Conservation (phyloP, 1,140 invertebrate species). For the Sitobion miscanthi region DNA sequence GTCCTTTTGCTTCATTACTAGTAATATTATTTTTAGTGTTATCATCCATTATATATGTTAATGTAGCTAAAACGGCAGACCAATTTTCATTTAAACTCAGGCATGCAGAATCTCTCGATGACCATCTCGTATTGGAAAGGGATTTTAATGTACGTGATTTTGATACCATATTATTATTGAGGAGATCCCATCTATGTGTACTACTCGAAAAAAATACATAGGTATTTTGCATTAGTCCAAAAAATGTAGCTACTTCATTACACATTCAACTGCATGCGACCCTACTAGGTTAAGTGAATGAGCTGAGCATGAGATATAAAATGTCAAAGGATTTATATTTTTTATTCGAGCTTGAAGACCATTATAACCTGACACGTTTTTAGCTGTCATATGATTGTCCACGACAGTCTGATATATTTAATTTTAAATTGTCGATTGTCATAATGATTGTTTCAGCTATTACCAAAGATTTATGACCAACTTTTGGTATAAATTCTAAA, state of each 20-base stretch:
- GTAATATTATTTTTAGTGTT: neutral
- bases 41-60: neutral
- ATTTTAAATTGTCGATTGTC: neutral
- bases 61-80: conserved; percentile 1
- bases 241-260: neutral
- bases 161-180: neutral
- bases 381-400: neutral
- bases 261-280: neutral
- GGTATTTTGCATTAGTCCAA: neutral
- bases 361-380: neutral
- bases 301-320: neutral
- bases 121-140: conserved; percentile 25
- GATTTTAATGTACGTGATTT: conserved; percentile 15
- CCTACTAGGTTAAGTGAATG: neutral
- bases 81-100: conserved; percentile 27
- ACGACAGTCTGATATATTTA: neutral
- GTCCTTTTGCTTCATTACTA: conserved; percentile 17
- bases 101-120: conserved; percentile 28
- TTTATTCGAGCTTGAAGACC: neutral
- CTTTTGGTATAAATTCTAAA: neutral
- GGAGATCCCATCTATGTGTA: conserved; percentile 12
- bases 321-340: neutral
- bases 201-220: conserved; percentile 8
- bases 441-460: neutral
- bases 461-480: neutral